These are phyloP conservation scores for Cydia amplana DNA, from an alignment of 1,140 invertebrate species.

Conservation along the genomic window DNA sequence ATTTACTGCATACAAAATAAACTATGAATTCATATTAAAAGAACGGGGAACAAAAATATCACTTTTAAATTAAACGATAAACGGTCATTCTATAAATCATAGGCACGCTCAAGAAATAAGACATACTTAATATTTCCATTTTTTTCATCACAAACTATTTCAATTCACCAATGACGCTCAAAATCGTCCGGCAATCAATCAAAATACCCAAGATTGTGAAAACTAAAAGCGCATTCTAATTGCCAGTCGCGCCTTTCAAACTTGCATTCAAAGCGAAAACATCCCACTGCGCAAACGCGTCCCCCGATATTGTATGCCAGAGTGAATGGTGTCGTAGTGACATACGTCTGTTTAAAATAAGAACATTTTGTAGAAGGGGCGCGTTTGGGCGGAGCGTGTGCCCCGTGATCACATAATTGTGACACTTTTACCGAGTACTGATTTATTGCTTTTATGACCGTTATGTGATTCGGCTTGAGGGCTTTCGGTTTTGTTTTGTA, in stretches of 20 bases:
- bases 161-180: background rate
- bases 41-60: no score
- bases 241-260: background rate
- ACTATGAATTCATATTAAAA: no score
- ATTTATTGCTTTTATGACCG: background rate
- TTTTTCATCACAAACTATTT: background rate
- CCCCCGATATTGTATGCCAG: background rate
- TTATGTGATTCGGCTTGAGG: background rate
- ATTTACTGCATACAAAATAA: no score
- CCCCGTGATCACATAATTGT: conserved; percentile 12
- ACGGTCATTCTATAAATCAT: no score
- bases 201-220: conserved; percentile 3
- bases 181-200: background rate
- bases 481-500: conserved; percentile 18
- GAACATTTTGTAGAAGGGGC: conserved; percentile 4
- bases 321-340: background rate
- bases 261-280: background rate
- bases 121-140: no score
- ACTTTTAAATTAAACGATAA: no score
- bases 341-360: background rate
- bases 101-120: no score
- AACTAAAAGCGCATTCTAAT: conserved; percentile 17
- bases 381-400: conserved; percentile 3
- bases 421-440: background rate
- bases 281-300: no score